phyloP scores from a whole-genome alignment of 2,888 invertebrate species.

The Glyphotaelius pellucidus region DNA sequence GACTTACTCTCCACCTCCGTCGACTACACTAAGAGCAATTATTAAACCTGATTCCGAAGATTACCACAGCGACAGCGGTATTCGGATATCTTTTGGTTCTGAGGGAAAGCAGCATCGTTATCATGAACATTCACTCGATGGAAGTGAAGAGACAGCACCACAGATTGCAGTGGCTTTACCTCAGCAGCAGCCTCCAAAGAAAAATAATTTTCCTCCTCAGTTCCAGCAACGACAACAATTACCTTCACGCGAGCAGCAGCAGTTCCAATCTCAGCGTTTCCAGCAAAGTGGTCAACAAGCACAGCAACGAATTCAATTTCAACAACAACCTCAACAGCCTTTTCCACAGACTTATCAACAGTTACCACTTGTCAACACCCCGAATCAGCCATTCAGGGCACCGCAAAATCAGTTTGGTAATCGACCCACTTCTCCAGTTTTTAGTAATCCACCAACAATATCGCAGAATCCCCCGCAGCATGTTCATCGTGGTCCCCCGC shows the following conservation, averaged over 20 bases:
- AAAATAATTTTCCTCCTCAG: slow-evolving; percentile 67
- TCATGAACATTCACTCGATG: slow-evolving; percentile 72
- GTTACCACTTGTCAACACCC: slow-evolving; percentile 74
- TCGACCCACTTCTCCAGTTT: slow-evolving; percentile 59
- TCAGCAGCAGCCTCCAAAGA: slow-evolving; percentile 69
- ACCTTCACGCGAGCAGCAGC: slow-evolving; percentile 61
- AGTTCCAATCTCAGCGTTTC: slow-evolving; percentile 56
- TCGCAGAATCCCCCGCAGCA: slow-evolving; percentile 66
- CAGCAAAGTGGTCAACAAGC: slow-evolving; percentile 70
- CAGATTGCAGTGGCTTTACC: slow-evolving; percentile 79
- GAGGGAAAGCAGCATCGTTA: slow-evolving; percentile 74
- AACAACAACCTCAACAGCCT: slow-evolving; percentile 69
- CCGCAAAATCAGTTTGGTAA: slow-evolving; percentile 67
- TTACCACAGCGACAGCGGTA: slow-evolving; percentile 88
- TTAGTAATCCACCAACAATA: slow-evolving; percentile 59
- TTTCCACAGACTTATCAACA: slow-evolving; percentile 72
- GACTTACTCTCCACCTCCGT: slow-evolving; percentile 77
- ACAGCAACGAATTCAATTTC: slow-evolving; percentile 75
- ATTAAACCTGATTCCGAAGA: slow-evolving; percentile 92
- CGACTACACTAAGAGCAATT: slow-evolving; percentile 89
- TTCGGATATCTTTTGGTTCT: slow-evolving; percentile 89
- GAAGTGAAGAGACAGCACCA: slow-evolving; percentile 81
- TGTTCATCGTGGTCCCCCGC: slow-evolving; percentile 70
- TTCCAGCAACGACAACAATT: slow-evolving; percentile 69
- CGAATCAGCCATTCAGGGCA: slow-evolving; percentile 72